Evolutionary conservation across 2,797 vertebrate species (phyloP).

Genomic region (Scarus forsteni): DNA sequence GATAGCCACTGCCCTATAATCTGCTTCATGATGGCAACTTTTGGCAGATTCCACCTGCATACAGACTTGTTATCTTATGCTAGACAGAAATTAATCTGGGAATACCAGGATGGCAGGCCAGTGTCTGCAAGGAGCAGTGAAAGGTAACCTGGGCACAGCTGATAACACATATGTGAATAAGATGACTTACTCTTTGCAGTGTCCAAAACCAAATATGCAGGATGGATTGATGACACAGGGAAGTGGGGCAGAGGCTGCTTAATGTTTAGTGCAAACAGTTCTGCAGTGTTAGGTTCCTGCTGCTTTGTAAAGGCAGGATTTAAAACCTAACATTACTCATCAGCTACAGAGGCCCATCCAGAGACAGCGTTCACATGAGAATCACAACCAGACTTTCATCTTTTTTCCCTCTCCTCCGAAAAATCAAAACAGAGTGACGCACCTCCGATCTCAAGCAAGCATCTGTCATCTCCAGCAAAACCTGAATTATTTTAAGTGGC

Average conservation of each 20-base stretch:
- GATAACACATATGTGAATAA: background rate
- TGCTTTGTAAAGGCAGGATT: constrained; percentile 2
- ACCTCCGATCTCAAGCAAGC: constrained; percentile 13
- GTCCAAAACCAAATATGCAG: constrained; percentile 3
- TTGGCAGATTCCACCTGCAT: too few species aligned
- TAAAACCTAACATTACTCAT: constrained; percentile 13
- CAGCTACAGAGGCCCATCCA: constrained; percentile 6
- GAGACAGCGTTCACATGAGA: background rate
- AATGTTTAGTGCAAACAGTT: background rate
- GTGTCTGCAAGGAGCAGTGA: background rate
- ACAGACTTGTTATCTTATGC: too few species aligned
- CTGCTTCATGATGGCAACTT: too few species aligned
- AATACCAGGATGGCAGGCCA: too few species aligned
- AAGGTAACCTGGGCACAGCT: constrained; percentile 2
- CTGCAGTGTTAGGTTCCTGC: background rate
- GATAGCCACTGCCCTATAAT: too few species aligned
- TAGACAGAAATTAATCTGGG: too few species aligned
- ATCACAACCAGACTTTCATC: constrained; percentile 14
- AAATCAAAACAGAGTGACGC: constrained; percentile 27
- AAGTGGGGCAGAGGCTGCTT: background rate
- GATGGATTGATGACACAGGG: constrained; percentile 16
- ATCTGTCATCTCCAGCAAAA: constrained; percentile 33
- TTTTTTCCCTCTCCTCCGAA: constrained; percentile 3
- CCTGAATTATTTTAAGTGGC: constrained; percentile 50
- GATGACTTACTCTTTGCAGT: background rate